Percentiles rank a stretch among this genome's conserved stretches.
These are phyloP conservation scores for Drosophila diplacantha DNA, from an alignment of 2,888 invertebrate species.

Conservation along the genomic window DNA sequence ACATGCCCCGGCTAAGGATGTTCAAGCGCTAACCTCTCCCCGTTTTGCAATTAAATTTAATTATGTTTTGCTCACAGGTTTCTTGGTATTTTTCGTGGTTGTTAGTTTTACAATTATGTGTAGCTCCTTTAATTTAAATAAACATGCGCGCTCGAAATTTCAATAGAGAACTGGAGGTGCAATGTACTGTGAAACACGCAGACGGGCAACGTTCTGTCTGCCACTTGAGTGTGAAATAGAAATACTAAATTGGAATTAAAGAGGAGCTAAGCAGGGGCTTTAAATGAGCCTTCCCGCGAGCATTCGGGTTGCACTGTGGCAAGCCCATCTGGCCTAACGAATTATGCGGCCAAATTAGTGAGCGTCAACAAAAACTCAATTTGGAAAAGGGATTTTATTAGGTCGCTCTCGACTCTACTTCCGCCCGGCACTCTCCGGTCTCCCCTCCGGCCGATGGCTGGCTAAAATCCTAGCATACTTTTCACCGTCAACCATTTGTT, in stretches of 20 bases:
- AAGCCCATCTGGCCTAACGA: constrained; percentile 4
- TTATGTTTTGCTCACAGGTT: constrained; percentile 35
- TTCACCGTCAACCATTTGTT: constrained; percentile 38
- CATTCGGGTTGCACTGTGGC: neutral
- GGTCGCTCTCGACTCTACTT: constrained; percentile 13
- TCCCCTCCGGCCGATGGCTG: no score
- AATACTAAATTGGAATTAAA: constrained; percentile 6
- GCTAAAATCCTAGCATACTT: constrained; percentile 42
- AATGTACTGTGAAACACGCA: neutral
- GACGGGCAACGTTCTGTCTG: constrained; percentile 16
- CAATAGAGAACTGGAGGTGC: constrained; percentile 29
- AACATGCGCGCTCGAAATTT: constrained; percentile 46
- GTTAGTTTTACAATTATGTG: constrained; percentile 57
- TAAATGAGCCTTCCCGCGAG: neutral
- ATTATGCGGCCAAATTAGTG: constrained; percentile 27
- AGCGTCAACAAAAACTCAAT: constrained; percentile 41
- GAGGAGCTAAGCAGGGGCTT: neutral
- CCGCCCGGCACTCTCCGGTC: neutral
- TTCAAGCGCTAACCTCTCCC: neutral
- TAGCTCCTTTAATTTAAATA: constrained; percentile 47
- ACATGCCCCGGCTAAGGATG: no score
- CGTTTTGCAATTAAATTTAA: constrained; percentile 61
- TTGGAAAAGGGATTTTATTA: constrained; percentile 37
- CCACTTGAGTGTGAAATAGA: constrained; percentile 14
- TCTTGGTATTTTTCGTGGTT: constrained; percentile 12